Evolutionary conservation across 53 echinoderm and acorn worm species (phyloP).

Genomic region (Paelopatides confundens): DNA sequence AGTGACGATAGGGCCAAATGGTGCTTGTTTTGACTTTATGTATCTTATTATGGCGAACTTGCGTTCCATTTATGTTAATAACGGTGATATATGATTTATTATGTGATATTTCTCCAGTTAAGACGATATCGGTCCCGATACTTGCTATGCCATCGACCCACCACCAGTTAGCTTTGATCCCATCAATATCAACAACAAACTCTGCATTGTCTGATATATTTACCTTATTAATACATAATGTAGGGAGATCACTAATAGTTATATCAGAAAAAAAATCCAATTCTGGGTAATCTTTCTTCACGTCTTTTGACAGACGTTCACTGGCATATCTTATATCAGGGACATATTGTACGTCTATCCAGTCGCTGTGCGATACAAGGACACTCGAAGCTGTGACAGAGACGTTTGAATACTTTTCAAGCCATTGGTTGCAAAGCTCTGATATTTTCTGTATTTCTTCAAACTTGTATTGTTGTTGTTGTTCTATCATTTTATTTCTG

Average conservation of each 20-base stretch:
- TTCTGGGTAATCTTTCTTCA: not conserved
- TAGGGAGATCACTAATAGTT: not conserved
- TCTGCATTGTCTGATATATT: too few relatives aligned
- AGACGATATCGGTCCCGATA: too few relatives aligned
- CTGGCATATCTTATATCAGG: not conserved
- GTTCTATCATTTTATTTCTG: not conserved
- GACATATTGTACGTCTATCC: not conserved
- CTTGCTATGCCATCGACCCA: too few relatives aligned
- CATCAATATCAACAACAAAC: too few relatives aligned
- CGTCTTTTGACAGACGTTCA: not conserved
- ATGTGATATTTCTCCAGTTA: too few relatives aligned
- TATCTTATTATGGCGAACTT: too few relatives aligned
- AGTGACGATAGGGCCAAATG: too few relatives aligned
- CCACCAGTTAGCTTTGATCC: too few relatives aligned
- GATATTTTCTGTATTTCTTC: not conserved
- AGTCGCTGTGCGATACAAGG: not conserved
- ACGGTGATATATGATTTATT: too few relatives aligned
- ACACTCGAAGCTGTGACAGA: not conserved
- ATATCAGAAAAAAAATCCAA: not conserved
- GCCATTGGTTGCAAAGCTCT: not conserved
- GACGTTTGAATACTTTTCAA: not conserved
- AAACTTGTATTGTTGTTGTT: not conserved
- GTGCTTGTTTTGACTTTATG: too few relatives aligned
- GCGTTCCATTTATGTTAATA: too few relatives aligned
- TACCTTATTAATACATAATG: too few relatives aligned